Evolutionary conservation across 2,113 vertebrate species (phyloP), one percentile per base, ranked within the genome.

Genomic region (Dipodomys ordii): DNA sequence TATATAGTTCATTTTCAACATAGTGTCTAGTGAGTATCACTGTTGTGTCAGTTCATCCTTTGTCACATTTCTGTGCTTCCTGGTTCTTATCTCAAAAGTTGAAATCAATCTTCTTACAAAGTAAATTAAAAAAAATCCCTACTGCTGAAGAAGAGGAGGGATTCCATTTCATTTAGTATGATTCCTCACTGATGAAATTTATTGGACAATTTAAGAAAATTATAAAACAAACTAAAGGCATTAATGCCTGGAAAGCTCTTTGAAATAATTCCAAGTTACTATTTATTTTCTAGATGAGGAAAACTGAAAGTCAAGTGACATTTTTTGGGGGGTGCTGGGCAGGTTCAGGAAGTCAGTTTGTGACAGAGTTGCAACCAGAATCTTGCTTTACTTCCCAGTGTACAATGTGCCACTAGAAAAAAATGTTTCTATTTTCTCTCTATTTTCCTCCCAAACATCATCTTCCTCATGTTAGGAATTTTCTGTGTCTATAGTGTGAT

Each of bases 401-500:
- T 27, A 28, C 39, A 65, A 35, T 0, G 25, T 28, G 30, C 53
- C 53, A 13, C 10, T 39, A 60, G 65, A 3, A 86, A 62, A 76
- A 81, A 82, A 46, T 20, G 1, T 53, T 83, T 93, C 76, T 71
- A 28, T 87, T 91, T 92, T 94, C n/a, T 77, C 44, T 90, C 6
- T 49, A 27, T 71, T 91, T n/a, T 25, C 39, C 46, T 35, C 73
- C 27, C 88, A 57, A 60, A 13, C 73, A 18, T 57, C 16, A 27
- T 67, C 67, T 18, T 86, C 11, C 77, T 92, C 85, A 84, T 46
- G 60, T 69, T 28, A 11, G 7, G 79, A 71, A 57, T 88, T 88
- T 84, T 96, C 57, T 95, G 9, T 91, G 85, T 49, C 84, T 85
- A 82, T 49, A 93, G 69, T 84, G n/a, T 49, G 53, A 91, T 76